Percentiles rank a stretch among this genome's conserved stretches.
These are phyloP conservation scores for Bombus affinis DNA, from an alignment of 1,140 invertebrate species.

Conservation along the genomic window DNA sequence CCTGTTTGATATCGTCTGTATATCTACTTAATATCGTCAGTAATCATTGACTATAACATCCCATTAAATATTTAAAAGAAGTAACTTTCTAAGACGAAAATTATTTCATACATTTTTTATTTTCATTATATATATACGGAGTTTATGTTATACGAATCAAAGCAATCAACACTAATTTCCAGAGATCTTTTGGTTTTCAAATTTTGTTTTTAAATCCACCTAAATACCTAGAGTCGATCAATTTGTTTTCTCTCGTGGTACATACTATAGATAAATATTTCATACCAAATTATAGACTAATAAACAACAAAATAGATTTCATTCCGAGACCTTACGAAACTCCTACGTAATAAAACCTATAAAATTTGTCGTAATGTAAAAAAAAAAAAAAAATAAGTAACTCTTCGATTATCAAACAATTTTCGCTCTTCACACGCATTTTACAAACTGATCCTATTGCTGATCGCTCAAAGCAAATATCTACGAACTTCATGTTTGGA, in stretches of 20 bases:
- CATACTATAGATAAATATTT: too few species aligned
- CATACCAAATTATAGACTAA: too few species aligned
- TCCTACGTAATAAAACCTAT: background rate
- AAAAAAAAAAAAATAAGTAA: too few species aligned
- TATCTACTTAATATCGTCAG: too few species aligned
- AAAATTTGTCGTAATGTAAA: too few species aligned
- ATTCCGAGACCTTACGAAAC: background rate
- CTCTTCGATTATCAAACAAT: background rate
- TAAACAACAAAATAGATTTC: too few species aligned
- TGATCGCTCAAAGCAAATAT: background rate
- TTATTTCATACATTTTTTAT: background rate
- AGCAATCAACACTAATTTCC: too few species aligned
- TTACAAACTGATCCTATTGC: background rate
- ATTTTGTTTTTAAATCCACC: background rate
- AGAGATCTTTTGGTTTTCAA: background rate
- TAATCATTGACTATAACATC: background rate
- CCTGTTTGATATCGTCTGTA: background rate
- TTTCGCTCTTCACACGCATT: background rate
- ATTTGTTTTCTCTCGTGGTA: too few species aligned
- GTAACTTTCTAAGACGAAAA: background rate
- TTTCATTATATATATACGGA: too few species aligned
- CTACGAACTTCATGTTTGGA: background rate
- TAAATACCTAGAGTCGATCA: too few species aligned
- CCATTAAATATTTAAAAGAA: background rate
- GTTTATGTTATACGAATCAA: background rate